Conservation (phyloP, 2,797 vertebrate species). For the Phrynocephalus vlangalii region DNA sequence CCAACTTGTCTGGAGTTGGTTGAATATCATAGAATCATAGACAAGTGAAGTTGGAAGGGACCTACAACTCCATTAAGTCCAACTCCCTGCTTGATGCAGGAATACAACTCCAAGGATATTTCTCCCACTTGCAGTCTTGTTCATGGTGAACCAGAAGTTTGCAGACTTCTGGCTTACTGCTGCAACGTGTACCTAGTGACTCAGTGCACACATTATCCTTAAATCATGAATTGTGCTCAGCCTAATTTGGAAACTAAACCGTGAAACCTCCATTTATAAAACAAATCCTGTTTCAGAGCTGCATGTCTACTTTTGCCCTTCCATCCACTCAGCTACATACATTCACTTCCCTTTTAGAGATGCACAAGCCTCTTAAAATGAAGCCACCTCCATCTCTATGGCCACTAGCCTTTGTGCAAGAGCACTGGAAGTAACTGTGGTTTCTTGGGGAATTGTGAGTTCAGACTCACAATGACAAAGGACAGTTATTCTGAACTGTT, state of each 20-base stretch:
- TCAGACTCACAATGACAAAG: background rate
- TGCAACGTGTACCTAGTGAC: background rate
- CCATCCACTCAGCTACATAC: background rate
- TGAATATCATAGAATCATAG: too few relatives aligned
- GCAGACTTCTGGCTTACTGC: background rate
- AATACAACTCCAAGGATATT: too few relatives aligned
- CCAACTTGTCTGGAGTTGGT: too few relatives aligned
- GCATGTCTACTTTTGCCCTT: background rate
- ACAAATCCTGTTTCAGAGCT: background rate
- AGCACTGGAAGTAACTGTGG: background rate
- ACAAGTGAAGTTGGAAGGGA: too few relatives aligned
- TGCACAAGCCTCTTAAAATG: background rate
- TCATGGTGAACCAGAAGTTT: background rate
- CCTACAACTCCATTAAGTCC: too few relatives aligned
- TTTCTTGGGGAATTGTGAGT: background rate
- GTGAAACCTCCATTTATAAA: background rate
- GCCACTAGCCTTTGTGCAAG: background rate
- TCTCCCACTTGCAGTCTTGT: background rate
- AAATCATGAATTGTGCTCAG: background rate
- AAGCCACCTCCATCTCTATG: background rate
- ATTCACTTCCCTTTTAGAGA: accelerated
- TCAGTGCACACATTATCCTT: background rate
- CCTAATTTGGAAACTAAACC: background rate
- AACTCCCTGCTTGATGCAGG: too few relatives aligned
- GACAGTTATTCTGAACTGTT: background rate